Conservation (phyloP, 1,140 invertebrate species). For the Cheumatopsyche charites region DNA sequence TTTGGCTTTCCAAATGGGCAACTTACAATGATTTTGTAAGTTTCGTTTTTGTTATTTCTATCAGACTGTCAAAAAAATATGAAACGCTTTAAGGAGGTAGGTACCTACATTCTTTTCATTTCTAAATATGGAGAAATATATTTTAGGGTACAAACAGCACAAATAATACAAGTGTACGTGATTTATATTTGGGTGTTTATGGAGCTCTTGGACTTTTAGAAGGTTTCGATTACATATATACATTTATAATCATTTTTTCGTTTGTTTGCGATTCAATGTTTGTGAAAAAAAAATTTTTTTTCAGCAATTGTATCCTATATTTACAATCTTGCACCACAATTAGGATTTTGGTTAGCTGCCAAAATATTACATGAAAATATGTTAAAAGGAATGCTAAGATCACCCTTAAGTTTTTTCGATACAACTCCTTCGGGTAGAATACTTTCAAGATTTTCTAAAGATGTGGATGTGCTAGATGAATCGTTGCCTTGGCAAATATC, state of each 20-base stretch:
- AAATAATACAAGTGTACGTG: constrained; percentile 65
- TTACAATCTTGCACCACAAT: constrained; percentile 71
- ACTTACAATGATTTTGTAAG: constrained; percentile 63
- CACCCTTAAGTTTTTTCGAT: constrained; percentile 79
- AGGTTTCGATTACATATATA: constrained; percentile 65
- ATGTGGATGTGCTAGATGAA: constrained; percentile 72
- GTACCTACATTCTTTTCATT: too few relatives aligned
- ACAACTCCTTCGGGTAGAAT: constrained; percentile 74
- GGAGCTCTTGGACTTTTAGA: constrained; percentile 85
- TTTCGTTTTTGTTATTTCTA: constrained; percentile 29
- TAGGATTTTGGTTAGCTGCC: constrained; percentile 77
- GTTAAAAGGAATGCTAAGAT: constrained; percentile 67
- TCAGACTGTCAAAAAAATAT: too few relatives aligned
- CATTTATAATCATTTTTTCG: constrained; percentile 44
- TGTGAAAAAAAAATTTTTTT: constrained; percentile 6
- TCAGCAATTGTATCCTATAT: constrained; percentile 72
- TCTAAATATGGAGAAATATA: not conserved
- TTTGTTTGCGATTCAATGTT: constrained; percentile 40
- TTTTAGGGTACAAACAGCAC: constrained; percentile 63
- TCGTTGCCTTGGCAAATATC: constrained; percentile 63
- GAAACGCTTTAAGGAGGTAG: too few relatives aligned
- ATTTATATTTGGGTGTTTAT: constrained; percentile 88
- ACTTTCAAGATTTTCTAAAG: constrained; percentile 76
- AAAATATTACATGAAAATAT: constrained; percentile 66
- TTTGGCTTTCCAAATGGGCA: constrained; percentile 92